These are phyloP conservation scores for Elephantulus edwardii DNA, from an alignment of 2,113 vertebrate species.

Conservation along the genomic window DNA sequence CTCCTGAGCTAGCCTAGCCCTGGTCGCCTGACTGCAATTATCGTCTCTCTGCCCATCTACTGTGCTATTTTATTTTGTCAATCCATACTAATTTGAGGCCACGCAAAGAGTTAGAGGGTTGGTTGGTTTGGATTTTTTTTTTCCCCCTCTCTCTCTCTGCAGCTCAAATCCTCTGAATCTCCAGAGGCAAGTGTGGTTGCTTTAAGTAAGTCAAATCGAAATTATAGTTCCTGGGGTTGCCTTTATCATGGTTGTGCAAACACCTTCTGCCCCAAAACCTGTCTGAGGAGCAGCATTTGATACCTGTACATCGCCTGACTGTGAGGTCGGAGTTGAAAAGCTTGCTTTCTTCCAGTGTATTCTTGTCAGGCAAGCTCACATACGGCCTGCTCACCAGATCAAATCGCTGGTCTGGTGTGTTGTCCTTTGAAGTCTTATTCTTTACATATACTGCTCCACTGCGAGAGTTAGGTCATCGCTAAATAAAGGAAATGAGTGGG, in stretches of 20 bases:
- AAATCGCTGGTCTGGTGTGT: neutral
- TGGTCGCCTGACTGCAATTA: neutral
- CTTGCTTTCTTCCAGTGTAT: neutral
- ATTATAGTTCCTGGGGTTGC: slow-evolving; percentile 55
- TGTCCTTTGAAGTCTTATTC: neutral
- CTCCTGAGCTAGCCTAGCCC: slow-evolving; percentile 14
- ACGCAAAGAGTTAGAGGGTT: neutral
- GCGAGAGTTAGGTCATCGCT: neutral
- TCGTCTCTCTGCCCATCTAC: neutral
- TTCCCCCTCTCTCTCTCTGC: neutral
- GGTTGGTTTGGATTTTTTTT: neutral
- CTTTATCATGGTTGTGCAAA: slow-evolving; percentile 49
- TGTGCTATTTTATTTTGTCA: slow-evolving; percentile 16
- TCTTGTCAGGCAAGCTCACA: neutral
- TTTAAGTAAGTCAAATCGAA: slow-evolving; percentile 38
- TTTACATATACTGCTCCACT: accelerated
- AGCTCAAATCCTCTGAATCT: slow-evolving; percentile 32
- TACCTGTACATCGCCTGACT: neutral
- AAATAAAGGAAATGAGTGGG: neutral
- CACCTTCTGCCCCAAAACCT: neutral
- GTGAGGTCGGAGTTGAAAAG: neutral
- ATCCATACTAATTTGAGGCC: slow-evolving; percentile 39
- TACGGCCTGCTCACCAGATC: neutral
- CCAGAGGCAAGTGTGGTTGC: slow-evolving; percentile 36
- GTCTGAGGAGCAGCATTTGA: neutral